These are phyloP conservation scores for Pristionchus exspectatus DNA, from an alignment of 2,888 invertebrate species.

Conservation along the genomic window DNA sequence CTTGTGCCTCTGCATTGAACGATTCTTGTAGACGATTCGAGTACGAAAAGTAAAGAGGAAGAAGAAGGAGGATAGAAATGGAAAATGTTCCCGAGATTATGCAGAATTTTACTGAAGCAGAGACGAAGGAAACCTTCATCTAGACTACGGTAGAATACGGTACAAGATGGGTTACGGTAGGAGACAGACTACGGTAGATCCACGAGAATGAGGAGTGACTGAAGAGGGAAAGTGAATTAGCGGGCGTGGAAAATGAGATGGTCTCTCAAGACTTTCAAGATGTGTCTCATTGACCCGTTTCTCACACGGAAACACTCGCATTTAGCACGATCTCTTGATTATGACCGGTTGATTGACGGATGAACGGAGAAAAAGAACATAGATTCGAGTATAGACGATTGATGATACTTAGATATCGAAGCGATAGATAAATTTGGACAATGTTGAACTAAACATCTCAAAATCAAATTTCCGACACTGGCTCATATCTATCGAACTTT, in stretches of 20 bases:
- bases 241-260: conserved; percentile 39
- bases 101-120: conserved; percentile 18
- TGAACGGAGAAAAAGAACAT: background rate
- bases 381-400: background rate
- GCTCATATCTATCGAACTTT: conserved; percentile 59
- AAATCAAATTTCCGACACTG: conserved; percentile 78
- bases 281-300: conserved; percentile 50
- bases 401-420: background rate
- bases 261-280: conserved; percentile 46
- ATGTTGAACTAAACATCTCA: conserved; percentile 79
- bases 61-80: conserved; percentile 24
- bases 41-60: conserved; percentile 34
- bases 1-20: conserved; percentile 3
- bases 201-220: background rate
- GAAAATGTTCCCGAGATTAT: conserved; percentile 23
- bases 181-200: background rate
- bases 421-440: conserved; percentile 77
- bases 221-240: conserved; percentile 1
- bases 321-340: conserved; percentile 34
- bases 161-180: background rate
- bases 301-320: conserved; percentile 47
- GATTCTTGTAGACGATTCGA: conserved; percentile 26
- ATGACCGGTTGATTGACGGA: conserved; percentile 18
- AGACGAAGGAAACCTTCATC: conserved; percentile 24
- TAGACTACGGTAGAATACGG: conserved; percentile 24